Evolutionary conservation across 2,113 vertebrate species (phyloP).

Genomic region (Perccottus glenii): DNA sequence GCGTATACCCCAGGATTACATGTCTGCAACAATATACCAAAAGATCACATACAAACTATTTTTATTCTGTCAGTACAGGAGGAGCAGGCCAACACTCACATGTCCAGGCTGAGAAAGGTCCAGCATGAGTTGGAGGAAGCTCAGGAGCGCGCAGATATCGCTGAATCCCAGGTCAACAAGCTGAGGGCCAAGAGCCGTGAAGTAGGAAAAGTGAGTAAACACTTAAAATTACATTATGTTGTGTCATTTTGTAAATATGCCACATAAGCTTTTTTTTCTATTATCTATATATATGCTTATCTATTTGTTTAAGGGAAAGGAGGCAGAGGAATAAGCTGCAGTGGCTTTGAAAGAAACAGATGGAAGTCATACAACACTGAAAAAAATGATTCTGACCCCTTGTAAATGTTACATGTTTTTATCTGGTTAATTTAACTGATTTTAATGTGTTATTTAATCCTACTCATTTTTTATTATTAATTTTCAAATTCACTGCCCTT

Average conservation of each 20-base stretch:
- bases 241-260: background rate
- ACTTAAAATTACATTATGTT: background rate
- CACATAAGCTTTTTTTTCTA: too few relatives aligned
- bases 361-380: conserved; percentile 74
- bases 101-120: conserved; percentile 79
- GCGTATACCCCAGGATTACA: conserved; percentile 25
- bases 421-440: too few relatives aligned
- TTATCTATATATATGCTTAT: too few relatives aligned
- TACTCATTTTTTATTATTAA: too few relatives aligned
- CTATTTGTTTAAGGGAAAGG: conserved; percentile 64
- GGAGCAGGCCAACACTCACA: conserved; percentile 71
- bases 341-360: conserved; percentile 17
- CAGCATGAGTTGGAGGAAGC: conserved; percentile 87
- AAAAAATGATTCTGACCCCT: too few relatives aligned
- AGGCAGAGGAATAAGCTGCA: conserved; percentile 65
- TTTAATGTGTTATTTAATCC: too few relatives aligned
- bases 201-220: conserved; percentile 64
- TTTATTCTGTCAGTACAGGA: conserved; percentile 60
- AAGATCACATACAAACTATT: background rate
- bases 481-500: too few relatives aligned
- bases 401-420: too few relatives aligned
- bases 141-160: conserved; percentile 84
- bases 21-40: background rate
- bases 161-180: conserved; percentile 87
- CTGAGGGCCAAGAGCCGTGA: conserved; percentile 75